Evolutionary conservation across 2,113 vertebrate genomes (phyloP).

Genomic region (Heterotilapia buettikoferi): DNA sequence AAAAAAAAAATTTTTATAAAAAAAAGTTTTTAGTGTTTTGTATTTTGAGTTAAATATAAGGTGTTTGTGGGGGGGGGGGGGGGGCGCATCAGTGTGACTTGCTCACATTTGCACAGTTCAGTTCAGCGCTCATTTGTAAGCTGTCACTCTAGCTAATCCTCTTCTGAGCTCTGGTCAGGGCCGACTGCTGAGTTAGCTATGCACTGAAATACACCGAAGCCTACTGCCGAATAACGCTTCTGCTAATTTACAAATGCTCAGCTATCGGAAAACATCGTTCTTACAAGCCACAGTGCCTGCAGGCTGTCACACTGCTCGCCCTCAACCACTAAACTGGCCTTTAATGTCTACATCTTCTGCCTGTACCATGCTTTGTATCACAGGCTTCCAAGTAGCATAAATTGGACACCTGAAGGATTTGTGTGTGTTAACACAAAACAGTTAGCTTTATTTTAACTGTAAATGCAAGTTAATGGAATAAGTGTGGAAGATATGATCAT

Average conservation of each 20-base stretch:
- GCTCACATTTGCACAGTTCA: conserved; percentile 27
- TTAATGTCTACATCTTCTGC: neutral
- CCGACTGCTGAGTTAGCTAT: conserved; percentile 53
- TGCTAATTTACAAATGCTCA: conserved; percentile 46
- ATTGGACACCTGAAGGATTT: neutral
- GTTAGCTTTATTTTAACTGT: neutral
- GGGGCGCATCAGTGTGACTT: neutral
- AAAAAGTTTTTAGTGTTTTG: no score
- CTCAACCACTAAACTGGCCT: neutral
- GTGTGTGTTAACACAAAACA: neutral
- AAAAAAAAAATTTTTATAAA: no score
- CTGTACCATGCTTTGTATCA: neutral
- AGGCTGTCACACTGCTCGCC: neutral
- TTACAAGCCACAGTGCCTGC: neutral
- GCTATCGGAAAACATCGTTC: conserved; percentile 17
- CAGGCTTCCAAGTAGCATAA: neutral
- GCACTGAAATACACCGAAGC: conserved; percentile 40
- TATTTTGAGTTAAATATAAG: no score
- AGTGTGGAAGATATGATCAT: neutral
- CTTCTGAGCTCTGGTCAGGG: conserved; percentile 23
- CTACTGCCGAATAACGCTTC: conserved; percentile 13
- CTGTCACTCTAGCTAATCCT: conserved; percentile 63
- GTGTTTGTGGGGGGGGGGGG: no score
- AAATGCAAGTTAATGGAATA: neutral
- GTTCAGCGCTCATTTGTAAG: conserved; percentile 54